These are phyloP conservation scores for Hypena proboscidalis DNA, from an alignment of 2,888 invertebrate species.

Conservation along the genomic window DNA sequence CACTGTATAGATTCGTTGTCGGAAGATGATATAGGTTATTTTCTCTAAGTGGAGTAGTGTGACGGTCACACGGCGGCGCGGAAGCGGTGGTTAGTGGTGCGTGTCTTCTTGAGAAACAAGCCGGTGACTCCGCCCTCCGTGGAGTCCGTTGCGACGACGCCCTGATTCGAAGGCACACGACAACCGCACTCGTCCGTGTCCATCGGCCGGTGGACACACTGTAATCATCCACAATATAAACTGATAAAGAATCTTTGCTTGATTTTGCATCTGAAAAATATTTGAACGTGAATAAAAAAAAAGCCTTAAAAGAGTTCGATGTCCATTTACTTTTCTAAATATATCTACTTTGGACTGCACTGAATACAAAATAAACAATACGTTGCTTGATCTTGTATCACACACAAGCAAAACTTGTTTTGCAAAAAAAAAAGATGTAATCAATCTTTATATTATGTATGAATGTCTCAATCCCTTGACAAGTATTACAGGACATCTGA, in stretches of 20 bases:
- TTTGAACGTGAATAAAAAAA: too few species aligned
- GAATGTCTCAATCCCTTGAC: neutral
- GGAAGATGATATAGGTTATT: slow-evolving; percentile 39
- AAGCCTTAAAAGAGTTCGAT: too few species aligned
- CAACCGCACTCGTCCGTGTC: slow-evolving; percentile 39
- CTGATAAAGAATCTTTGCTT: too few species aligned
- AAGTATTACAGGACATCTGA: neutral
- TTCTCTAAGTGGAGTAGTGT: slow-evolving; percentile 63
- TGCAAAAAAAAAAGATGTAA: neutral
- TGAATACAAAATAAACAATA: too few species aligned
- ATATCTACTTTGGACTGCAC: too few species aligned
- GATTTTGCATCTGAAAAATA: too few species aligned
- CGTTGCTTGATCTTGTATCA: too few species aligned
- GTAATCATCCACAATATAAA: too few species aligned
- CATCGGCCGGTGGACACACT: slow-evolving; percentile 23
- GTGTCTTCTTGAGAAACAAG: slow-evolving; percentile 67
- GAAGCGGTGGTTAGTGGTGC: slow-evolving; percentile 57
- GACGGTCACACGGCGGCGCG: slow-evolving; percentile 56
- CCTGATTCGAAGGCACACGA: slow-evolving; percentile 33
- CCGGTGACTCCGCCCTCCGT: slow-evolving; percentile 41
- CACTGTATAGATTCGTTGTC: slow-evolving; percentile 15
- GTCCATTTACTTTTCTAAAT: too few species aligned
- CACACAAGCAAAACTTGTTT: too few species aligned
- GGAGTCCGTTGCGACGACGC: slow-evolving; percentile 32
- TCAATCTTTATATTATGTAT: neutral